Base-by-base conservation (phyloP, 2,888 invertebrate species). In the Conchocele bisecta region DNA sequence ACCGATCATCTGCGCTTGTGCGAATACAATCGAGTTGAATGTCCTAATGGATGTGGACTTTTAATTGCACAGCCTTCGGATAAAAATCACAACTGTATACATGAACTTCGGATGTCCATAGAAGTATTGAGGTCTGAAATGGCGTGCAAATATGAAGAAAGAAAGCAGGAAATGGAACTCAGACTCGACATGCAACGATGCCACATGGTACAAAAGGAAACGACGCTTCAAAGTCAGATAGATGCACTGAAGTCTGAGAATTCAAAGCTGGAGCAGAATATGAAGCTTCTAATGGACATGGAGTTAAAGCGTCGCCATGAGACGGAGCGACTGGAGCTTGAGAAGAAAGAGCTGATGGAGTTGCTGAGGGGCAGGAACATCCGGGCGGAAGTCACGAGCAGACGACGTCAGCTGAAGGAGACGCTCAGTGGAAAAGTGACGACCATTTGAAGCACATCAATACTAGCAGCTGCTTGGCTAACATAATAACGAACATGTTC, bases 161-260 rank as follows among this genome's bases (percentile, higher is more conserved):
- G 83, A 69, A 81, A 77, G 41, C 66, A 75, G 26, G 88, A 88
- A 56, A 82, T 85, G 81, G 86, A 86, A 53, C 63, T 86, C 15
- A 50, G 86, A n/a, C 74, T 88, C 15, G 86, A 87, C 68, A 83
- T 85, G 75, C 88, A 88, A 67, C 56, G 87, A 53, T 82, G 83
- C 71, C 84, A 88, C 65, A 86, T 88, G 88, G 80, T 88, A 6
- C 82, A 86, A 61, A 82, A 85, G 51, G 87, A 88, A 65, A 67
- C 84, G 1, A 70, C 69, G 5, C 76, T 85, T 61, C 86, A 87
- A 50, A 63, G 71, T 53, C 81, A 86, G 61, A 75, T 88, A 29
- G 83, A 85, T 31, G 81, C 80, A 39, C 58, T 88, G 11, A 81
- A 82, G 69, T 65, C 81, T 0, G 86, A 87, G 58, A 76, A 84